Base-by-base conservation (phyloP, 1,140 invertebrate genomes). In the Musca domestica region DNA sequence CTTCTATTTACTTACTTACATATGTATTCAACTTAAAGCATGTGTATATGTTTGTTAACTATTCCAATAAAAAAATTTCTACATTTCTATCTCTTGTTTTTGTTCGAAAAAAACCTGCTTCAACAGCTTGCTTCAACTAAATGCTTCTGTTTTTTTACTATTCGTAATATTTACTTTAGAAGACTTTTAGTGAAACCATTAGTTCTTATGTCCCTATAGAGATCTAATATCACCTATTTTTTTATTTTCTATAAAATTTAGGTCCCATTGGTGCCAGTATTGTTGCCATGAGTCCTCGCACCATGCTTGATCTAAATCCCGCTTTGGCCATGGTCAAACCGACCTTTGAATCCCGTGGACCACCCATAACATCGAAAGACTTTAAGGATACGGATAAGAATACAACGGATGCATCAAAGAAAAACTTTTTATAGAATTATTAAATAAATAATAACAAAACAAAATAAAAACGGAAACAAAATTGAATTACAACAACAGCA, bases 181-280 rank as follows among this genome's bases (percentile, higher is more conserved):
- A 20, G 3, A 46, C 4, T 12, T 64, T 47, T 64, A 19, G 19
- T 47, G n/a, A n/a, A n/a, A n/a, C n/a, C n/a, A 10, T 52, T n/a
- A 10, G 9, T n/a, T 52, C 6, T 52, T 12, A 12, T 52, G 17
- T n/a, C 12, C 6, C n/a, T n/a, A n/a, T n/a, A n/a, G n/a, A n/a
- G n/a, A n/a, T n/a, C n/a, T n/a, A n/a, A n/a, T 41, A 47, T 14
- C 46, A 23, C n/a, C 34, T 17, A 22, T 22, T 46, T 23, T 25
- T n/a, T 67, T 61, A 27, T 23, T n/a, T 34, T n/a, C 58, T 67
- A 9, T 56, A 17, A 51, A 6, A 19, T 47, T 67, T 74, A 81
- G 80, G 79, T 80, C 80, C 80, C 1, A 71, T 81, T 72, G 80
- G 80, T 66, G 80, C 80, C 68, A 81, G 80, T 71, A 81, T 81